A percentile compares a stretch with the other conserved stretches of the same genome.
Conservation (phyloP, 2,113 vertebrate species). For the Ceyx cyanopectus region DNA sequence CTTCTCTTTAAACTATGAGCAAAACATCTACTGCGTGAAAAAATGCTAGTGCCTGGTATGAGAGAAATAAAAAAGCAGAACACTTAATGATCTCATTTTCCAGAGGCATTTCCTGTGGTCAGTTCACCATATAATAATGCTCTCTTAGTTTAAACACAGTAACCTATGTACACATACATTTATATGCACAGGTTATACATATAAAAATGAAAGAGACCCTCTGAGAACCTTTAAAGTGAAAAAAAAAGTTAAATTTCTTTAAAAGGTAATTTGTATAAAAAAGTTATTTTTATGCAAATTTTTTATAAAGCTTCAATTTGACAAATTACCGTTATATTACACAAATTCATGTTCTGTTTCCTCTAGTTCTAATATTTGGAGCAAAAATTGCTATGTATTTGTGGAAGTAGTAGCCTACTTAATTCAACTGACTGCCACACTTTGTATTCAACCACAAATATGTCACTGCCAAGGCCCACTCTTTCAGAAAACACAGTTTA, state of each 20-base stretch:
- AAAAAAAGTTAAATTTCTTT: not conserved
- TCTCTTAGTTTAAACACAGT: not conserved
- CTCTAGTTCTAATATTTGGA: not conserved
- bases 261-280: too few species aligned
- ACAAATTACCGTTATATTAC: not conserved
- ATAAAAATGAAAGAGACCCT: not conserved
- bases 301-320: not conserved
- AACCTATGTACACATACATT: not conserved
- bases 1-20: not conserved
- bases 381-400: not conserved
- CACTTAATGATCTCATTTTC: not conserved
- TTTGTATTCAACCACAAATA: accelerated
- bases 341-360: not conserved
- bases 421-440: not conserved
- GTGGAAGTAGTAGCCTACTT: not conserved
- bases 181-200: not conserved
- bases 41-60: not conserved
- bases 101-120: not conserved
- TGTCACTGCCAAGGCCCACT: not conserved
- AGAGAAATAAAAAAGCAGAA: not conserved
- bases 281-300: not conserved
- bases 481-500: not conserved
- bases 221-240: not conserved
- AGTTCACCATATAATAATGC: not conserved
- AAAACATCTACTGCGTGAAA: not conserved